phyloP scores from a whole-genome alignment of 2,797 vertebrate species.

The Caiman crocodilus region DNA sequence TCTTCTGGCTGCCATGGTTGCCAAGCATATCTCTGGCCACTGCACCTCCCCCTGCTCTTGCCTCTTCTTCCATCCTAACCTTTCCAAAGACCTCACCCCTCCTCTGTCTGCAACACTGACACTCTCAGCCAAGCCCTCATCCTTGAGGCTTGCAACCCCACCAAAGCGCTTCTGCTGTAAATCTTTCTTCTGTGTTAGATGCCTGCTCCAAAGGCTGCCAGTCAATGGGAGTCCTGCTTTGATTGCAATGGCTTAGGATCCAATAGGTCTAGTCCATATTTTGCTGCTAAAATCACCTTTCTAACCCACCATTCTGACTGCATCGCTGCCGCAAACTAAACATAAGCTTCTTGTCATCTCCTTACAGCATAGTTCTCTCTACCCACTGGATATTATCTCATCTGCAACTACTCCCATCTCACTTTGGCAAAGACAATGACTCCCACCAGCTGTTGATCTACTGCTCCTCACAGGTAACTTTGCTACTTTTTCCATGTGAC shows the following conservation, averaged over 20 bases:
- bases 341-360: not conserved
- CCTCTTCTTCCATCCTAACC: not conserved
- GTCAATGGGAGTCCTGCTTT: too few relatives aligned
- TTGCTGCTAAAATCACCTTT: not conserved
- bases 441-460: not conserved
- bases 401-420: not conserved
- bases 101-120: not conserved
- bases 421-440: not conserved
- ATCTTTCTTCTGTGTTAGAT: too few relatives aligned
- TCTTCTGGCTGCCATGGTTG: not conserved
- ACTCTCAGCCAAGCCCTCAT: not conserved
- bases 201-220: too few relatives aligned
- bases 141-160: not conserved
- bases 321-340: not conserved
- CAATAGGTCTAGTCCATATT: not conserved
- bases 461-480: not conserved
- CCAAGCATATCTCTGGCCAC: not conserved
- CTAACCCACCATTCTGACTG: not conserved
- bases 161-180: too few relatives aligned
- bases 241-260: too few relatives aligned
- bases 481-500: not conserved
- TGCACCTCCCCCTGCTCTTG: not conserved
- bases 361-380: too few relatives aligned
- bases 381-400: not conserved
- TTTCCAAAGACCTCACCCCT: not conserved